phyloP scores from a whole-genome alignment of 2,113 vertebrate genomes.

The Chaetodon auriga region DNA sequence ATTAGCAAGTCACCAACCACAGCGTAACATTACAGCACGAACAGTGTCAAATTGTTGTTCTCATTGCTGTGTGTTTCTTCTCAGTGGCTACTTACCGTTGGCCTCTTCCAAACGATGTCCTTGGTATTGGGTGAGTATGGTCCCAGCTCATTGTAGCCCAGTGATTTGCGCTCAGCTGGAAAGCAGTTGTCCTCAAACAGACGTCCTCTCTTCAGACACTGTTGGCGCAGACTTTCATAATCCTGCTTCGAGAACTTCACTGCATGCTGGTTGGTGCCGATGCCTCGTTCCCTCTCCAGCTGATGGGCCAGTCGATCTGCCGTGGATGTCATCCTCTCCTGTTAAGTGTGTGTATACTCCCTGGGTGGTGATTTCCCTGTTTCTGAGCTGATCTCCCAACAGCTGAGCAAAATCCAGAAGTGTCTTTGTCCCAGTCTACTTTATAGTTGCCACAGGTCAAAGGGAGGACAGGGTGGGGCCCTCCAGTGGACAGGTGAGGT shows the following conservation, averaged over 20 bases:
- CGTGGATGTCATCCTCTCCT: conserved; percentile 76
- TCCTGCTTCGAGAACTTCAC: conserved; percentile 89
- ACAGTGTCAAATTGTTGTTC: too few species aligned
- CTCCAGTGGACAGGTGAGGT: conserved; percentile 55
- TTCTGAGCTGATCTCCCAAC: conserved; percentile 6
- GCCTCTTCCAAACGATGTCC: conserved; percentile 89
- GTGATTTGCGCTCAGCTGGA: conserved; percentile 83
- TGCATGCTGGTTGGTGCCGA: conserved; percentile 84
- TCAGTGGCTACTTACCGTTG: conserved; percentile 77
- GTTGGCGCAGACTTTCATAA: conserved; percentile 83
- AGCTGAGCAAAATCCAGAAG: background rate
- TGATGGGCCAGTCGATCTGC: conserved; percentile 73
- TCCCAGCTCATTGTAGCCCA: conserved; percentile 90
- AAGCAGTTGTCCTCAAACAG: conserved; percentile 90
- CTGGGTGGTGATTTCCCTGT: background rate
- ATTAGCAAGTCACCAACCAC: background rate
- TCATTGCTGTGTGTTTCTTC: background rate
- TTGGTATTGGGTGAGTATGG: conserved; percentile 85
- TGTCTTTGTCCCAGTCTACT: conserved; percentile 20
- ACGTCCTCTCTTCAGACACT: conserved; percentile 81
- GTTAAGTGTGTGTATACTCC: background rate
- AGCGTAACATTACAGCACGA: background rate
- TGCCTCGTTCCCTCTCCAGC: conserved; percentile 50
- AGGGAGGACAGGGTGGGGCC: conserved; percentile 8
- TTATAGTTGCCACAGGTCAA: conserved; percentile 38